Evolutionary conservation across 2,113 vertebrate species (phyloP), one percentile per base, ranked within the genome.

Genomic region (Chionis minor): DNA sequence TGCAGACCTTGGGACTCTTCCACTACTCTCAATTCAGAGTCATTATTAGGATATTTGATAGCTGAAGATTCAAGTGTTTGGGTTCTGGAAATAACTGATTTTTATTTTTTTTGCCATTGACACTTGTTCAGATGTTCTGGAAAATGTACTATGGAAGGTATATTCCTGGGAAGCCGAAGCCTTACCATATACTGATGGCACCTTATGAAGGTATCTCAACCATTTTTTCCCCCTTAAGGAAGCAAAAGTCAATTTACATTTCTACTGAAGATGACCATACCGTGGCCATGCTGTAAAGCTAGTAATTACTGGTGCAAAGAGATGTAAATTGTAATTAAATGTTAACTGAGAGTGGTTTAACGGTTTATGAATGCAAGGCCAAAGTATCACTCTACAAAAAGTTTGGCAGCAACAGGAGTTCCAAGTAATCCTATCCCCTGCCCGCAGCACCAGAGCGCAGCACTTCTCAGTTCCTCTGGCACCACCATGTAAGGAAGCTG

Each of bases 311-410:
- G 70, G 78, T 58, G 66, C 56, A 91, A 28, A 70, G 49, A 92
- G 62, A 85, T 45, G 61, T n/a, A 85, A 89, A 90, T 10, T 30
- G 33, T n/a, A 96, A 95, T 93, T 91, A 94, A 94, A 95, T 28
- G 81, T 63, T 86, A 94, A 17, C 89, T 62, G 54, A 91, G n/a
- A 85, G 66, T 45, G 56, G 70, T 79, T 94, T 91, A 92, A 94
- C 5, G 2, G 73, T 95, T 94, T 96, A 91, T 38, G 32, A 94
- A 91, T 49, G 28, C 32, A 62, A 87, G 94, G 73, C 35, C 83
- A 85, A 94, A 94, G 77, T 8, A 92, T 69, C 2, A 22, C 49
- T 59, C 52, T 44, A 63, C 61, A 86, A 59, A 80, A 92, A 54
- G 61, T 35, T 7, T 95, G 94, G 95, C 95, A 91, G 84, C 49